Base-by-base conservation (phyloP, 2,113 vertebrate species). In the Leptocoma aspasia region DNA sequence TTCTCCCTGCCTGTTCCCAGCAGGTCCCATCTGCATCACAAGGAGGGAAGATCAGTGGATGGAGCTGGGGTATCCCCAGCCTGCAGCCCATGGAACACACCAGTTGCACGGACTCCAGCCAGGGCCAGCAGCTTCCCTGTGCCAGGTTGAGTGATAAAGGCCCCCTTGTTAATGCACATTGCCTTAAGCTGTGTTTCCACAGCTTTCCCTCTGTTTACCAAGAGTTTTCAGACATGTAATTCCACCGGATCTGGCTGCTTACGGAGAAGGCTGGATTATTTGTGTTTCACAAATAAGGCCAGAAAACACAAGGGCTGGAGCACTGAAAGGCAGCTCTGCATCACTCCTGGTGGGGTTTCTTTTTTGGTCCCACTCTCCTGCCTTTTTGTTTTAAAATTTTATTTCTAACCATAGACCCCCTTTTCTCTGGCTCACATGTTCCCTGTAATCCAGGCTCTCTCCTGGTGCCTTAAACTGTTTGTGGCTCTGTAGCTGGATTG, bases 271-370 rank as follows among this genome's bases (percentile, higher is more conserved):
- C 86, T 89, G 92, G 80, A 52, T 89, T 97, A 93, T 96, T 96
- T 97, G 80, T 96, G 90, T 94, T 96, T 89, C 95, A 72, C 82
- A 90, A 95, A 89, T 89, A 95, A 90, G 77, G 96, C 94, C 96
- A 96, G 92, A 86, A 92, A 92, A 93, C 13, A 23, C 80, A 81
- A 90, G 83, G 81, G 60, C 64, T 52, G 39, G 56, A 60, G 63
- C 85, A 6, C 63, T 89, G 73, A 45, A 82, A 84, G 66, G 44
- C 60, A 86, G 41, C 77, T 84, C 80, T 91, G 72, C 90, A 54
- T 89, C 59, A 1, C 45, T 92, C 37, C 21, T 76, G 21, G 22
- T 19, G 35, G 57, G 41, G 13, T 53, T 90, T 86, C 68, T 68
- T 93, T 86, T 82, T 73, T 1, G 2, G 56, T 81, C 45, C n/a